Evolutionary conservation across 30 jellyfish, hydroid and myxozoan genomes (phyloP).

Genomic region (Aurelia sp.): DNA sequence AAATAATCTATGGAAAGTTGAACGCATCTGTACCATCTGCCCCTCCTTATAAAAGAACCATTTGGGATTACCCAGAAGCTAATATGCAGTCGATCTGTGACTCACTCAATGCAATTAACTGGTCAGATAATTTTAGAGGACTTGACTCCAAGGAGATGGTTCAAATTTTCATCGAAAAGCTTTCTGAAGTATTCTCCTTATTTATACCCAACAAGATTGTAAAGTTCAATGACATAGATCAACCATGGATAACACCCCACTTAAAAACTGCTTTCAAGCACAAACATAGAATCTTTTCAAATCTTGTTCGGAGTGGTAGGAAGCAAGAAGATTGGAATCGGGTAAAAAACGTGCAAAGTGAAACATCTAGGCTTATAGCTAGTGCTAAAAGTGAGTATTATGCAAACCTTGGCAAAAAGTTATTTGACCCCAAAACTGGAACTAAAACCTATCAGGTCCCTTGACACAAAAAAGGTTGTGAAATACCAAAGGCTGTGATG

Average conservation of each 20-base stretch:
- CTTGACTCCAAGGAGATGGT: slow-evolving; percentile 1
- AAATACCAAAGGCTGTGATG: neutral
- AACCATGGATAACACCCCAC: no score
- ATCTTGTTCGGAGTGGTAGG: neutral
- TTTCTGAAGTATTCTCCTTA: neutral
- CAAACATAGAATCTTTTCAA: neutral
- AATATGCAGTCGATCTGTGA: slow-evolving; percentile 7
- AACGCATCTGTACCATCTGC: no score
- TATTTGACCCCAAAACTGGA: no score
- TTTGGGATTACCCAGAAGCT: neutral
- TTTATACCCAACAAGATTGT: neutral
- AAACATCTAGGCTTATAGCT: no score
- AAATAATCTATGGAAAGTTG: no score
- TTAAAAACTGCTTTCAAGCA: no score
- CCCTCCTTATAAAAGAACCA: no score
- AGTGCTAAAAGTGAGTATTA: no score
- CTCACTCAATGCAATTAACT: slow-evolving; percentile 8
- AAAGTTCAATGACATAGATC: no score
- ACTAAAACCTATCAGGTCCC: neutral
- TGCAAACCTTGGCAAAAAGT: no score
- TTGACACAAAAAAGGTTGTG: slow-evolving; percentile 18
- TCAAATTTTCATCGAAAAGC: neutral
- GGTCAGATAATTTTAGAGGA: slow-evolving; percentile 8
- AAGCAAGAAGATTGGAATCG: neutral
- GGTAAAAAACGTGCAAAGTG: neutral